Evolutionary conservation across 2,888 invertebrate species (phyloP).

Genomic region (Gonocerus acuteangulatus): DNA sequence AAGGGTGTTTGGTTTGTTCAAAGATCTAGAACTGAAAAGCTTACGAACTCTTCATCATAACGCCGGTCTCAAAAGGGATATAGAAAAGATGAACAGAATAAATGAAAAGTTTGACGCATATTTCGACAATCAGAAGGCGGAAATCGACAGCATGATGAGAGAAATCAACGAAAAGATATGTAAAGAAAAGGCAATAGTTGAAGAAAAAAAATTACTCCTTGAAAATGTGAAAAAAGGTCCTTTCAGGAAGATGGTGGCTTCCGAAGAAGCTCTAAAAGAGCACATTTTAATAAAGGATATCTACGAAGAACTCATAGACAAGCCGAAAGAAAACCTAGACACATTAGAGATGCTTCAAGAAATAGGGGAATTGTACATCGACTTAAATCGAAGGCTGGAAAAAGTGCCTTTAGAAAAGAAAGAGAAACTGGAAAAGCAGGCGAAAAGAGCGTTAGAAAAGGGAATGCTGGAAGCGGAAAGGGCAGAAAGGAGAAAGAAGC

Average conservation of each 20-base stretch:
- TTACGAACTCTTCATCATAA: conserved; percentile 7
- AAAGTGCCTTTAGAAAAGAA: conserved; percentile 26
- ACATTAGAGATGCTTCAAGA: conserved; percentile 29
- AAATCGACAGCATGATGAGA: neutral
- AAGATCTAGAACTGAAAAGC: conserved; percentile 13
- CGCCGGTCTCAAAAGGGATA: neutral
- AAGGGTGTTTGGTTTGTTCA: neutral
- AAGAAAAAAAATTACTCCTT: conserved; percentile 2
- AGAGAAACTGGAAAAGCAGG: conserved; percentile 18
- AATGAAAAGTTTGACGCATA: neutral
- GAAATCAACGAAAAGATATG: conserved; percentile 12
- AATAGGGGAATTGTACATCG: conserved; percentile 27
- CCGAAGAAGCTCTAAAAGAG: conserved; percentile 16
- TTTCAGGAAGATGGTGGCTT: conserved; percentile 27
- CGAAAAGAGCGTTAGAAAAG: conserved; percentile 5
- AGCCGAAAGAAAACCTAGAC: conserved; percentile 21
- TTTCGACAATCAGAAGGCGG: neutral
- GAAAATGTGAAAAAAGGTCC: neutral
- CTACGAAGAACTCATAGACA: conserved; percentile 13
- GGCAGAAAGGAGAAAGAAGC: conserved; percentile 19
- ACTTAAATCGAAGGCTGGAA: conserved; percentile 29
- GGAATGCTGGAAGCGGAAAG: conserved; percentile 26
- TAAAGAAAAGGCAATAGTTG: conserved; percentile 8
- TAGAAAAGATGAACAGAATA: neutral
- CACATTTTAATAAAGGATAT: conserved; percentile 16